Base-by-base conservation (phyloP, 2,113 vertebrate species). In the Ancistrus triradiatus region DNA sequence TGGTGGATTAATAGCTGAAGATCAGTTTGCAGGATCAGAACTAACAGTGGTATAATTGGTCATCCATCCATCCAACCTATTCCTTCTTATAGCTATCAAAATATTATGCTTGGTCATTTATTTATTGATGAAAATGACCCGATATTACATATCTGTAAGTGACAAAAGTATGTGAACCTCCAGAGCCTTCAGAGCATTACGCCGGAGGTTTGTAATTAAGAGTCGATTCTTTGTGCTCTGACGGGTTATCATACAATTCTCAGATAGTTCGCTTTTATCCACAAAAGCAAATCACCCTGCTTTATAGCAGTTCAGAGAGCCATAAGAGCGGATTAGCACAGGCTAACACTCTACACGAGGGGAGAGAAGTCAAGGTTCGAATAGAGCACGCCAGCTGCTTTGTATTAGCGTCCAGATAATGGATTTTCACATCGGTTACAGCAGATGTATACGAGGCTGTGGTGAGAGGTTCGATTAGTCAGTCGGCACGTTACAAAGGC, bases 351-450 rank as follows among this genome's bases (percentile, higher is more conserved):
- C 59, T n/a, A 42, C 69, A 71, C 31, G 58, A 57, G 27, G 27
- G 35, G 74, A 74, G 21, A 55, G 37, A 64, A 57, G 70, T 74
- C 66, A 57, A 65, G 70, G 82, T 74, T 75, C 65, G 70, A 59
- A 59, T 40, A 59, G 56, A 80, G 69, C 51, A 44, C 72, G 74
- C 63, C 63, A 70, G 47, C 50, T 42, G 59, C 15, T 60, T 74
- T 66, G 74, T 48, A 56, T 55, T 65, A 78, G 71, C 60, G 77
- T 74, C 22, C 5, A 35, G 43, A 63, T 59, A 73, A 73, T 33
- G 74, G 77, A 78, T 84, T 83, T 84, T 84, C 69, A 81, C 80
- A 79, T 75, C 75, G 78, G 76, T 80, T 59, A 78, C 79, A 58
- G 70, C 74, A 73, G 73, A 74, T n/a, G n/a, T n/a, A n/a, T n/a